Percentiles rank a stretch among this genome's conserved stretches.
Evolutionary conservation across 2,797 vertebrate species (phyloP).

Genomic region (Lepus townsendii): DNA sequence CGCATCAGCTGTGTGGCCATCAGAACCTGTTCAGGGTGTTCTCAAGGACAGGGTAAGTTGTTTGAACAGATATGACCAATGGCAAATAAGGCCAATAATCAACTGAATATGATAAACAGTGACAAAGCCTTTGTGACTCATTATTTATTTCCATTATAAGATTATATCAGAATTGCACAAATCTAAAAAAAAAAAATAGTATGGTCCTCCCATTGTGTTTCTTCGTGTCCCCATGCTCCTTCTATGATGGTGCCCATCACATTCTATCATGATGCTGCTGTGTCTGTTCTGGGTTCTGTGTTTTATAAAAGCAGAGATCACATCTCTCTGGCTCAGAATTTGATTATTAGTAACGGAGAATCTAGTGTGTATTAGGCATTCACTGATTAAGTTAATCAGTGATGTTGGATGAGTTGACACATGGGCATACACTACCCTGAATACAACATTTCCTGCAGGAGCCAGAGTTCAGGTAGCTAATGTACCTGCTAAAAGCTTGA

Average conservation of each 20-base stretch:
- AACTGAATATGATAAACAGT: neutral
- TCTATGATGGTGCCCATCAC: no score
- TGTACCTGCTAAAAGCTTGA: neutral
- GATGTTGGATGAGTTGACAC: neutral
- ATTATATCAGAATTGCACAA: neutral
- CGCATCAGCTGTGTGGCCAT: constrained; percentile 83
- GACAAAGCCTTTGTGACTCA: neutral
- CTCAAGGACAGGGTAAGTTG: constrained; percentile 88
- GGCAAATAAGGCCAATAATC: neutral
- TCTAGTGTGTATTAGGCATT: neutral
- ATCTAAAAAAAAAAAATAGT: constrained; percentile 21
- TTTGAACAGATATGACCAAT: neutral
- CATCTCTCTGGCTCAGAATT: neutral
- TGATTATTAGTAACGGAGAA: neutral
- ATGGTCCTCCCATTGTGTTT: fast-evolving
- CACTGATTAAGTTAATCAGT: constrained; percentile 19
- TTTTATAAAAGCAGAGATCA: neutral
- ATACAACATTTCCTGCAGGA: constrained; percentile 19
- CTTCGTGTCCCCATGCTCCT: neutral
- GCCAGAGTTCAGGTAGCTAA: neutral
- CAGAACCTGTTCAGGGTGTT: constrained; percentile 88
- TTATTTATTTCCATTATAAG: constrained; percentile 40
- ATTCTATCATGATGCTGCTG: neutral
- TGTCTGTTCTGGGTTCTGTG: neutral
- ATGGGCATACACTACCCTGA: neutral